These are phyloP conservation scores for Geopemphigus sp. DNA, from an alignment of 1,140 invertebrate species.

Conservation along the genomic window DNA sequence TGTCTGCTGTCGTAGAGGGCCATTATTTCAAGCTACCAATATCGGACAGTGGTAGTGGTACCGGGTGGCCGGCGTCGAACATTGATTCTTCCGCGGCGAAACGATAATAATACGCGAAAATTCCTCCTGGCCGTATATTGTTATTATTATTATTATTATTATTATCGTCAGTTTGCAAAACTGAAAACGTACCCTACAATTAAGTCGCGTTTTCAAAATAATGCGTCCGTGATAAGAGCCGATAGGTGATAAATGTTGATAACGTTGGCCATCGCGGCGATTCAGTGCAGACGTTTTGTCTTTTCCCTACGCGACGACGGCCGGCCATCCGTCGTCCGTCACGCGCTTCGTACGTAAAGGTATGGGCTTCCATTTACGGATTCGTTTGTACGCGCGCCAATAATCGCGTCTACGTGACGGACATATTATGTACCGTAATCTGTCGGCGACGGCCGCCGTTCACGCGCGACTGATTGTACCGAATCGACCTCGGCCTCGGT, in stretches of 20 bases:
- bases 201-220: neutral
- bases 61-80: neutral
- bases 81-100: neutral
- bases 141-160: too few species aligned
- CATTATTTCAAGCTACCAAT: constrained; percentile 60
- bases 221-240: constrained; percentile 27
- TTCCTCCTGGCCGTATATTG: neutral
- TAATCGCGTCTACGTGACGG: neutral
- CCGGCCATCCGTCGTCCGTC: too few species aligned
- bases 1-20: constrained; percentile 89
- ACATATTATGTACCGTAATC: neutral
- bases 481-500: neutral
- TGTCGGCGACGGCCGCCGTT: neutral
- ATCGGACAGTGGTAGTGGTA: neutral
- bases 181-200: neutral
- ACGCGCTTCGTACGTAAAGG: too few species aligned
- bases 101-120: neutral
- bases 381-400: neutral
- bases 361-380: constrained; percentile 11
- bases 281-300: constrained; percentile 34
- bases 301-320: too few species aligned
- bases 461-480: too few species aligned
- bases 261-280: neutral
- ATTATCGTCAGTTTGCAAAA: neutral
- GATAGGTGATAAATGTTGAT: constrained; percentile 5